These are phyloP conservation scores for Acronicta leporina DNA, from an alignment of 2,888 invertebrate genomes.

Conservation along the genomic window DNA sequence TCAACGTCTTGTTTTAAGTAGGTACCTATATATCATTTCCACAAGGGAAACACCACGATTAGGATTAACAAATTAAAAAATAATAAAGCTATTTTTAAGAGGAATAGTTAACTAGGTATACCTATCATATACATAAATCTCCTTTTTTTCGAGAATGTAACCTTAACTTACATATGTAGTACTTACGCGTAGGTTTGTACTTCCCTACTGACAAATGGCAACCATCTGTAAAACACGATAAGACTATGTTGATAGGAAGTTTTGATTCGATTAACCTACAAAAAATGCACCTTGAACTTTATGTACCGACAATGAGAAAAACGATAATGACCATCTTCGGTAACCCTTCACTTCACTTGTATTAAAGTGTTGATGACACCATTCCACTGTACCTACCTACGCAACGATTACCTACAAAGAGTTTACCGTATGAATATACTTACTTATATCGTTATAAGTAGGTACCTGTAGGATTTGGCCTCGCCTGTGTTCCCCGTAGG, in stretches of 20 bases:
- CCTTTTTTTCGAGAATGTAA: too few species aligned
- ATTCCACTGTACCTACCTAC: slow-evolving; percentile 53
- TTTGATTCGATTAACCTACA: slow-evolving; percentile 52
- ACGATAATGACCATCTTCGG: slow-evolving; percentile 73
- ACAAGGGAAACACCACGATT: too few species aligned
- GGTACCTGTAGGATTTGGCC: too few species aligned
- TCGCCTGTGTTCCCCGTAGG: too few species aligned
- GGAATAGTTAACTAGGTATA: too few species aligned
- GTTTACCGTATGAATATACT: slow-evolving; percentile 9
- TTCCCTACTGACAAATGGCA: slow-evolving; percentile 11
- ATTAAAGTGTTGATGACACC: slow-evolving; percentile 71
- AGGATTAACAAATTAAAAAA: too few species aligned
- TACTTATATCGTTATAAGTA: background rate
- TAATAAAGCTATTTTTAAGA: too few species aligned
- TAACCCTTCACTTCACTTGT: slow-evolving; percentile 78
- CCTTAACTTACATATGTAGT: too few species aligned
- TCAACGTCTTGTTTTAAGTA: too few species aligned
- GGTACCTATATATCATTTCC: too few species aligned
- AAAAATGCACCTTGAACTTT: slow-evolving; percentile 78
- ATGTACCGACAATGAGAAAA: slow-evolving; percentile 76
- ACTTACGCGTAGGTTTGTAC: too few species aligned
- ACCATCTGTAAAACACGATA: slow-evolving; percentile 16
- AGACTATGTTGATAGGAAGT: slow-evolving; percentile 38
- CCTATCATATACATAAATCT: too few species aligned
- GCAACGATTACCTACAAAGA: slow-evolving; percentile 31